phyloP scores from a whole-genome alignment of 2,797 vertebrate genomes.

The Paedocypris micromegethes region DNA sequence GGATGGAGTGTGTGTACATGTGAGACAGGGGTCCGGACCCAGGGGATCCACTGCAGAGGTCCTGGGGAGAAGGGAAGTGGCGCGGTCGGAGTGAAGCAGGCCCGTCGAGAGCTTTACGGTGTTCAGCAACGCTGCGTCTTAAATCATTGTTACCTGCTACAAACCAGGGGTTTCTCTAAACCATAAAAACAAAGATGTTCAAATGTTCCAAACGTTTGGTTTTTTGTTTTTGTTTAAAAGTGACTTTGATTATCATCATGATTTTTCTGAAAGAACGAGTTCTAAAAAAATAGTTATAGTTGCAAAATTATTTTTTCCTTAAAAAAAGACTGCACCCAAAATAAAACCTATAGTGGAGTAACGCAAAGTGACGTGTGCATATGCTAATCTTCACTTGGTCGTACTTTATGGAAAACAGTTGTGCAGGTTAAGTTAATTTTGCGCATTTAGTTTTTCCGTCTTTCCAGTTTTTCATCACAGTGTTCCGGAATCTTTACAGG shows the following conservation, averaged over 20 bases:
- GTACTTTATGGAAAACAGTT: too few relatives aligned
- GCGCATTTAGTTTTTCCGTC: neutral
- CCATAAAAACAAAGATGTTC: neutral
- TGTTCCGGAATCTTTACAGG: slow-evolving; percentile 16
- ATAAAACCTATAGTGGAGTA: too few relatives aligned
- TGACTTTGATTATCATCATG: too few relatives aligned
- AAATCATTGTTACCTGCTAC: slow-evolving; percentile 7
- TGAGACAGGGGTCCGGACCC: neutral
- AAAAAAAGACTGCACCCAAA: too few relatives aligned
- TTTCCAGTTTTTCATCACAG: slow-evolving; percentile 1
- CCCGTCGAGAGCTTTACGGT: neutral
- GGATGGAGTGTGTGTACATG: neutral
- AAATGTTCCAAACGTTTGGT: neutral
- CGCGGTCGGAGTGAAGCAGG: neutral
- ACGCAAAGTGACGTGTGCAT: too few relatives aligned
- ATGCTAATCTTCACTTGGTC: too few relatives aligned
- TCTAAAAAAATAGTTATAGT: too few relatives aligned
- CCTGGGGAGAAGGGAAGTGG: neutral
- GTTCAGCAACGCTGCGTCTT: neutral
- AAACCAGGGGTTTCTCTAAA: neutral
- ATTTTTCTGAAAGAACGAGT: too few relatives aligned
- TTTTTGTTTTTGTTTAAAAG: too few relatives aligned
- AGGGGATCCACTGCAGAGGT: neutral
- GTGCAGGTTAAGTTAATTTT: too few relatives aligned
- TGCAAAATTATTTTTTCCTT: too few relatives aligned